Conservation (phyloP, 2,888 invertebrate genomes). For the Deilephila elpenor region DNA sequence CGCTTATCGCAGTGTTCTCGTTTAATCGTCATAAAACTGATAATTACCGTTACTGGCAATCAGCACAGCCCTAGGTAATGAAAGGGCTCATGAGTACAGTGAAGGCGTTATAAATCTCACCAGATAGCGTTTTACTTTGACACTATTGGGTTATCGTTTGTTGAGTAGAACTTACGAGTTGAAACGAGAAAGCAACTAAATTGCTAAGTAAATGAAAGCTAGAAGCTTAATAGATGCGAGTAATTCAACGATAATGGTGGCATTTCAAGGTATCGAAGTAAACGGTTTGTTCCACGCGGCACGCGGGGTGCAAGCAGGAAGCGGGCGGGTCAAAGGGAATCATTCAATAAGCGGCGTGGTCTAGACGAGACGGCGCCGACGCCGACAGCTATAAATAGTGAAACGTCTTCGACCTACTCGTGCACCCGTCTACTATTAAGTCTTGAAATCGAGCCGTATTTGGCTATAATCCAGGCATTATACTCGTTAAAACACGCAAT, state of each 20-base stretch:
- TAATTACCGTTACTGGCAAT: conserved; percentile 43
- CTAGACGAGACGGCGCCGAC: conserved; percentile 71
- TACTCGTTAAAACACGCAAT: conserved; percentile 5
- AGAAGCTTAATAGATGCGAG: conserved; percentile 19
- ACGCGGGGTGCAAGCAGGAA: conserved; percentile 38
- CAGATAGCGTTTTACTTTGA: conserved; percentile 54
- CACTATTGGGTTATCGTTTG: conserved; percentile 34
- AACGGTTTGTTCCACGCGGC: conserved; percentile 8
- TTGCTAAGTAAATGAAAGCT: conserved; percentile 51
- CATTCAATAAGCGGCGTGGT: conserved; percentile 60
- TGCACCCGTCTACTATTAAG: conserved; percentile 43
- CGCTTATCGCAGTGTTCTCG: conserved; percentile 12
- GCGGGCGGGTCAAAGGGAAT: conserved; percentile 53
- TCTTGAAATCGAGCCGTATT: conserved; percentile 47
- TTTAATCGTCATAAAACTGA: conserved; percentile 39
- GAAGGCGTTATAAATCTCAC: conserved; percentile 56
- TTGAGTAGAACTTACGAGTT: conserved; percentile 45
- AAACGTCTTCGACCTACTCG: conserved; percentile 53
- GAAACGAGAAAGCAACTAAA: conserved; percentile 47
- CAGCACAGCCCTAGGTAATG: conserved; percentile 55
- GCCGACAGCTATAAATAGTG: conserved; percentile 59
- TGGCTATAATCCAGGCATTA: conserved; percentile 51
- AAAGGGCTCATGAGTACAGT: conserved; percentile 49
- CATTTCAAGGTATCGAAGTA: neutral
- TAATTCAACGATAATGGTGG: neutral